phyloP scores from a whole-genome alignment of 2,888 invertebrate genomes.

The Agriotes lineatus region DNA sequence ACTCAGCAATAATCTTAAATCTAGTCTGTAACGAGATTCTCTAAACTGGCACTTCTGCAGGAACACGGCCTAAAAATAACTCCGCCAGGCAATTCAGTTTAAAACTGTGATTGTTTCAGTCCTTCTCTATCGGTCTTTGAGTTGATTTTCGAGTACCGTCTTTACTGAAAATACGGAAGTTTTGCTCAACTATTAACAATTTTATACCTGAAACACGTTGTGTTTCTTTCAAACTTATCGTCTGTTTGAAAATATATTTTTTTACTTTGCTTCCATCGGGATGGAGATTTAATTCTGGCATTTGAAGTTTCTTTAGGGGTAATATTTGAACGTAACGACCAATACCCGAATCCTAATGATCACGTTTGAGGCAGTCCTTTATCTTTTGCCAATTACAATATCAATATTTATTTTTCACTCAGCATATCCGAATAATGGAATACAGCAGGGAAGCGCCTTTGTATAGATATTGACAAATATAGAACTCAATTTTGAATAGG shows the following conservation, averaged over 20 bases:
- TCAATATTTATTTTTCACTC: constrained; percentile 16
- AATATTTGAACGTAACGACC: too few relatives aligned
- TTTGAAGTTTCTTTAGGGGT: too few relatives aligned
- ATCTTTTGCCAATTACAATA: constrained; percentile 6
- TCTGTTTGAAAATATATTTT: too few relatives aligned
- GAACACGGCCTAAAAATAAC: not conserved
- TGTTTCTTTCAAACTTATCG: not conserved
- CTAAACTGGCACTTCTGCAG: not conserved
- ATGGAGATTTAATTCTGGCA: too few relatives aligned
- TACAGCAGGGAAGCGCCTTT: constrained; percentile 5
- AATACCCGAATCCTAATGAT: too few relatives aligned
- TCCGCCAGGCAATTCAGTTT: not conserved
- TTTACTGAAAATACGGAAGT: too few relatives aligned
- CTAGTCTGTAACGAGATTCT: not conserved
- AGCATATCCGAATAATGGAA: constrained; percentile 14
- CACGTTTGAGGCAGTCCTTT: not conserved
- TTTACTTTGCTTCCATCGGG: too few relatives aligned
- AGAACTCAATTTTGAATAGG: constrained; percentile 14
- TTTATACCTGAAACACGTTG: too few relatives aligned
- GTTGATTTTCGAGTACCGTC: too few relatives aligned
- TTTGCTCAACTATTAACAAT: not conserved
- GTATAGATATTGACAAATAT: constrained; percentile 14
- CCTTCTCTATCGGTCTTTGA: not conserved
- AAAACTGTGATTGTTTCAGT: too few relatives aligned
- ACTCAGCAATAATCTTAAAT: not conserved